Evolutionary conservation across 2,888 invertebrate species (phyloP), one percentile per base, ranked within the genome.

Genomic region (Caenorhabditis zanzibari): DNA sequence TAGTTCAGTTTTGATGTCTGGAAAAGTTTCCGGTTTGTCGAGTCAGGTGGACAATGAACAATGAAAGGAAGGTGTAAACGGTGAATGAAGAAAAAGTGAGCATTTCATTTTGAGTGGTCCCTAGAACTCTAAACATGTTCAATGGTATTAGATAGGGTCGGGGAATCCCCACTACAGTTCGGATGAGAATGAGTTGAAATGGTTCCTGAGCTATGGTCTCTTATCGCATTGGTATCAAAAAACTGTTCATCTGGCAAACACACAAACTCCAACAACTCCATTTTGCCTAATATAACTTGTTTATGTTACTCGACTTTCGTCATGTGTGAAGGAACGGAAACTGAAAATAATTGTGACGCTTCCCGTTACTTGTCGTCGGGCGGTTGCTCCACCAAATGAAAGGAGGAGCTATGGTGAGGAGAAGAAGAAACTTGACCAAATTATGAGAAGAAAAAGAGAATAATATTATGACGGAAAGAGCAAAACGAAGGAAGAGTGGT

Each of bases 331-430:
- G 47, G 76, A 76, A 76, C 76, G 76, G 76, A 71, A 77, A 77
- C 69, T 77, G 71, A 77, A 77, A 69, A 69, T 77, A 77, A 77
- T 77, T 77, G 77, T 54, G 69, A 54, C 44, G 68, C 54, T 68
- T 68, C 68, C 54, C 38, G 54, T 68, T 54, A 52, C 66, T 47
- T 10, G n/a, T 52, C 66, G 64, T 38, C 19, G 38, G 38, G 38
- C 5, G 54, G 56, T 54, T 54, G 32, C 35, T 49, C 69, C 47
- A 32, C 61, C 44, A 56, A 58, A 75, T 52, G 58, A 58, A n/a
- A 56, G 41, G 1, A 22, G 14, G 14, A 54, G 38, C 38, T 38
- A 38, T 38, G 38, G 38, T 38, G 38, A 38, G 3, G 26, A 16
- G 56, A 22, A 47, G 32, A 66, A 66, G 66, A 75, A 63, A 75